Conservation (phyloP, 2,113 vertebrate species). For the Dasyornis broadbenti region DNA sequence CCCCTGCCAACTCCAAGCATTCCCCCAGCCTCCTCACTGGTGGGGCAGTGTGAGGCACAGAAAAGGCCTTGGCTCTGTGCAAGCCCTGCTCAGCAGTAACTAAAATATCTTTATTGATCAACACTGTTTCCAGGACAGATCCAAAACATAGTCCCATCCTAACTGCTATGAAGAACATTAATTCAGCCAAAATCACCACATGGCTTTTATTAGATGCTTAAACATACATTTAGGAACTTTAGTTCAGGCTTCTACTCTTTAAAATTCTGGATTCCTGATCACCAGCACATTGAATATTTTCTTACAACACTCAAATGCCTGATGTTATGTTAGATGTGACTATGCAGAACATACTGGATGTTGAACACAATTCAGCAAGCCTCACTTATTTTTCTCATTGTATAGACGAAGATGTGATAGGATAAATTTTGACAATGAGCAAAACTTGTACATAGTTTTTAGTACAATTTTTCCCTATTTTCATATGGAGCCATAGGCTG, state of each 20-base stretch:
- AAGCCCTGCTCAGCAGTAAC: neutral
- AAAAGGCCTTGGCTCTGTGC: neutral
- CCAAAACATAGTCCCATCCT: neutral
- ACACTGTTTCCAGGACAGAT: neutral
- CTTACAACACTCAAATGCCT: neutral
- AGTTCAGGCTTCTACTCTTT: neutral
- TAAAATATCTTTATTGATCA: neutral
- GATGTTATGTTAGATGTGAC: neutral
- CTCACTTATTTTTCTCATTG: neutral
- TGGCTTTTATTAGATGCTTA: neutral
- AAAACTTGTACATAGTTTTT: neutral
- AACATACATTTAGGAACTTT: neutral
- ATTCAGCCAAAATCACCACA: neutral
- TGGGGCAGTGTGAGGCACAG: neutral
- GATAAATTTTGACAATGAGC: neutral
- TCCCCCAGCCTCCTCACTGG: neutral
- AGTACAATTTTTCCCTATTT: neutral
- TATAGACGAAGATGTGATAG: neutral
- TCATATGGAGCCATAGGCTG: neutral
- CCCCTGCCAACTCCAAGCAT: neutral
- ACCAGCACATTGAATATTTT: neutral
- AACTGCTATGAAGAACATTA: neutral
- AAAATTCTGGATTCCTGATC: neutral
- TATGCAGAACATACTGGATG: neutral
- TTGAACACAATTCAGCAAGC: neutral